phyloP scores from a whole-genome alignment of 2,888 invertebrate genomes.

The Ectemnius cavifrons region DNA sequence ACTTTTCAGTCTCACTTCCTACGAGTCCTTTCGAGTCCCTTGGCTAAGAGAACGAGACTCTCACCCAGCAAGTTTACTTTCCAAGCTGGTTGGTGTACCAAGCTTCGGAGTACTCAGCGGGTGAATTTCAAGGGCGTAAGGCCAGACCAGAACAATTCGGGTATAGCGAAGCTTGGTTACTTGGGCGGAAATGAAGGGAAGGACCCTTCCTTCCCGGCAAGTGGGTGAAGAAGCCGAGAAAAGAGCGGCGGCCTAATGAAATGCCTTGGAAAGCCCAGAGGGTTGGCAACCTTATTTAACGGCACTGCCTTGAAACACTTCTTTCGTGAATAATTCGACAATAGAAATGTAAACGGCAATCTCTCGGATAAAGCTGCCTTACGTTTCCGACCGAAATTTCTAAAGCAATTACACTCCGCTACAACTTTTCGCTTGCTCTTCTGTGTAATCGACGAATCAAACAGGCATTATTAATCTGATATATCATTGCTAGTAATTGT shows the following conservation, averaged over 20 bases:
- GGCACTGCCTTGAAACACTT: not conserved
- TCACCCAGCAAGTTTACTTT: not conserved
- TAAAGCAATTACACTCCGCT: too few relatives aligned
- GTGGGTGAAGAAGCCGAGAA: conserved; percentile 1
- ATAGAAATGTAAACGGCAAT: not conserved
- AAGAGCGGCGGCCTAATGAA: not conserved
- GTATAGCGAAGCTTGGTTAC: not conserved
- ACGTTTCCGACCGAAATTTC: too few relatives aligned
- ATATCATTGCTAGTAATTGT: too few relatives aligned
- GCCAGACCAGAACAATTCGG: not conserved
- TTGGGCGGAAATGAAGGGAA: conserved; percentile 3
- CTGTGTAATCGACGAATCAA: too few relatives aligned
- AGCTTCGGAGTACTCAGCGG: not conserved
- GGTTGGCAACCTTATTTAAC: not conserved
- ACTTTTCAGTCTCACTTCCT: too few relatives aligned
- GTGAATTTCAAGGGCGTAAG: not conserved
- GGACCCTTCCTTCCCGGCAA: not conserved
- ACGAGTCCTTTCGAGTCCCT: too few relatives aligned
- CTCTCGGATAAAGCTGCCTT: not conserved
- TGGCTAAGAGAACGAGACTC: not conserved
- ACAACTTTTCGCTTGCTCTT: too few relatives aligned
- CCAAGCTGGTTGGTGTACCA: not conserved
- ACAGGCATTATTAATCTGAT: too few relatives aligned
- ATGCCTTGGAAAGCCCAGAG: not conserved
- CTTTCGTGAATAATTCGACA: not conserved